Conservation (phyloP, 1,140 invertebrate genomes). For the Drosophila tristis region DNA sequence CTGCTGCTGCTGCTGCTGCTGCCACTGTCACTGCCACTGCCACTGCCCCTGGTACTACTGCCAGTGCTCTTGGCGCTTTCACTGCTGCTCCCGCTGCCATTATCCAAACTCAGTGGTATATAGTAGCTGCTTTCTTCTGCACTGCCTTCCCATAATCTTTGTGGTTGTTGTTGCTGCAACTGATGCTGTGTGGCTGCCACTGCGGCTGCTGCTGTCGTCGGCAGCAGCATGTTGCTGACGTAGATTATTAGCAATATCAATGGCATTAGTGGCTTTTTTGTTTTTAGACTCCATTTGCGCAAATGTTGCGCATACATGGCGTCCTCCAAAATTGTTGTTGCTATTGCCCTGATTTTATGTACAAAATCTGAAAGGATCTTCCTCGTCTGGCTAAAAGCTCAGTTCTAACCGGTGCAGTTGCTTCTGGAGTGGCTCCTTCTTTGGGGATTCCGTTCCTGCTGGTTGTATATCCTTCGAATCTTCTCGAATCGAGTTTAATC, state of each 20-base stretch:
- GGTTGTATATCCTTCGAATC: not conserved
- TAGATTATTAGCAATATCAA: slow-evolving; percentile 77
- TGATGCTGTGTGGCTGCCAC: slow-evolving; percentile 40
- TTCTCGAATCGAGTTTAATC: slow-evolving; percentile 28
- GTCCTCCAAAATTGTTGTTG: slow-evolving; percentile 80
- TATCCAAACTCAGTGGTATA: slow-evolving; percentile 68
- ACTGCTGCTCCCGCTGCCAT: slow-evolving; percentile 58
- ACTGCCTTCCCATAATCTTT: slow-evolving; percentile 62
- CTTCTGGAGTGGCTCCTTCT: slow-evolving; percentile 24
- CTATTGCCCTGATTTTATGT: slow-evolving; percentile 76
- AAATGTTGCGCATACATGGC: slow-evolving; percentile 85
- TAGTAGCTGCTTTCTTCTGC: slow-evolving; percentile 72
- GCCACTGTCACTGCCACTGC: slow-evolving; percentile 26
- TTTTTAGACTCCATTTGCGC: slow-evolving; percentile 85
- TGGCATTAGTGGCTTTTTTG: slow-evolving; percentile 84
- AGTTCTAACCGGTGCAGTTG: slow-evolving; percentile 37
- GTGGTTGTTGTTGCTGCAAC: slow-evolving; percentile 41
- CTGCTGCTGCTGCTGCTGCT: slow-evolving; percentile 28
- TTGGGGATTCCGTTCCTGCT: not conserved
- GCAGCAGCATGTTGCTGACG: slow-evolving; percentile 79
- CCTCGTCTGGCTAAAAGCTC: slow-evolving; percentile 17
- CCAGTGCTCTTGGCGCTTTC: slow-evolving; percentile 12
- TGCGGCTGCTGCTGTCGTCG: slow-evolving; percentile 65
- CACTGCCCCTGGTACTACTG: slow-evolving; percentile 30
- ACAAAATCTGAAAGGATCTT: slow-evolving; percentile 49